Evolutionary conservation across 2,113 vertebrate genomes (phyloP).

Genomic region (Callocephalon fimbriatum): DNA sequence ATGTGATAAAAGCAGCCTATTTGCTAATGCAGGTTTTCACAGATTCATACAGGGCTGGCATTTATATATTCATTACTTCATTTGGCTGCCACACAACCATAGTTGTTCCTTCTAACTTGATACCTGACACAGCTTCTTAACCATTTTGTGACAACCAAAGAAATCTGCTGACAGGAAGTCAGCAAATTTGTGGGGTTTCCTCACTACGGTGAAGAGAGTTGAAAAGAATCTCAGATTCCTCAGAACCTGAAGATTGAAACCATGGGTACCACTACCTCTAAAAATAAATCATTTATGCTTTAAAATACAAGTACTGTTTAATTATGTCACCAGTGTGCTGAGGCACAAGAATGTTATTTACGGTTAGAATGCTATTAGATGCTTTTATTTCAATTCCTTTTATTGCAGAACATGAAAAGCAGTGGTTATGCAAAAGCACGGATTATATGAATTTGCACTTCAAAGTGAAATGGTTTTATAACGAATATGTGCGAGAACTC

Average conservation of each 20-base stretch:
- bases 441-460: slow-evolving; percentile 99
- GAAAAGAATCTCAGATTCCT: background rate
- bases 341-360: slow-evolving; percentile 33
- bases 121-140: background rate
- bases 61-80: background rate
- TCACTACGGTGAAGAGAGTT: background rate
- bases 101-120: background rate
- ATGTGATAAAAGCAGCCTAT: background rate
- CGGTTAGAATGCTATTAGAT: slow-evolving; percentile 50
- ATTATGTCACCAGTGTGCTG: background rate
- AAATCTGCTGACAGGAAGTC: background rate
- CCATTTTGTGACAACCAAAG: background rate
- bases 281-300: background rate
- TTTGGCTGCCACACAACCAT: background rate
- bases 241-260: background rate
- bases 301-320: background rate
- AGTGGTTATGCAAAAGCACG: slow-evolving; percentile 96
- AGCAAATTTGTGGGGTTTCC: background rate
- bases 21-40: background rate
- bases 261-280: background rate
- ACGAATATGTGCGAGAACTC: slow-evolving; percentile 94
- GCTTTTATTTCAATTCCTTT: slow-evolving; percentile 71
- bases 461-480: slow-evolving; percentile 99
- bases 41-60: background rate
- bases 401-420: slow-evolving; percentile 94